A percentile compares a stretch with the other conserved stretches of the same genome.
phyloP scores from a whole-genome alignment of 1,140 invertebrate genomes.

The Lerema accius region DNA sequence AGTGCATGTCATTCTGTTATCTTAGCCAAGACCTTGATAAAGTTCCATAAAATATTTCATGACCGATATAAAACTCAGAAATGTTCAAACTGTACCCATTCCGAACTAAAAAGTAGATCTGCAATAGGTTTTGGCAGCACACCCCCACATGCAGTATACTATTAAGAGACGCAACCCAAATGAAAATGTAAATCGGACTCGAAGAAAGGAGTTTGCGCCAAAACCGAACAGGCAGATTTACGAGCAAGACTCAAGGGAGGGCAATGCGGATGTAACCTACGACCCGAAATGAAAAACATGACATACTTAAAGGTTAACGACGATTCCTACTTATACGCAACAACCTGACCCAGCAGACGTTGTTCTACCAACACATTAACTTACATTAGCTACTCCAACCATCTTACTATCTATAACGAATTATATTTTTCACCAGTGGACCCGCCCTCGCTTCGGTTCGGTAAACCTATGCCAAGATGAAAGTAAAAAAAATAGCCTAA shows the following conservation, averaged over 20 bases:
- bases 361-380: too few relatives aligned
- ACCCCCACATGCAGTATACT: conserved; percentile 20
- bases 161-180: conserved; percentile 33
- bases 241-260: conserved; percentile 19
- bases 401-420: too few relatives aligned
- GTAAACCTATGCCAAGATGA: too few relatives aligned
- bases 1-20: background rate
- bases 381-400: too few relatives aligned
- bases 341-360: too few relatives aligned
- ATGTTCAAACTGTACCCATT: conserved; percentile 19
- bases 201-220: conserved; percentile 29
- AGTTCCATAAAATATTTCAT: conserved; percentile 15
- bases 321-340: conserved; percentile 6
- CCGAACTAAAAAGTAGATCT: conserved; percentile 13
- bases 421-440: too few relatives aligned
- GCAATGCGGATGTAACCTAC: conserved; percentile 20
- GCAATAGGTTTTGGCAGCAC: conserved; percentile 26
- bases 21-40: background rate
- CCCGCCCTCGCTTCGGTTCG: too few relatives aligned
- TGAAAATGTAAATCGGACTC: conserved; percentile 33
- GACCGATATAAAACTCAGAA: conserved; percentile 10
- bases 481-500: too few relatives aligned
- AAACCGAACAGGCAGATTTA: conserved; percentile 27
- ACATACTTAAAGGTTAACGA: conserved; percentile 18
- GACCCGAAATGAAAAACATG: conserved; percentile 25